A percentile compares a stretch with the other conserved stretches of the same genome.
Conservation (phyloP, 2,797 vertebrate species). For the Eulemur coronatus region DNA sequence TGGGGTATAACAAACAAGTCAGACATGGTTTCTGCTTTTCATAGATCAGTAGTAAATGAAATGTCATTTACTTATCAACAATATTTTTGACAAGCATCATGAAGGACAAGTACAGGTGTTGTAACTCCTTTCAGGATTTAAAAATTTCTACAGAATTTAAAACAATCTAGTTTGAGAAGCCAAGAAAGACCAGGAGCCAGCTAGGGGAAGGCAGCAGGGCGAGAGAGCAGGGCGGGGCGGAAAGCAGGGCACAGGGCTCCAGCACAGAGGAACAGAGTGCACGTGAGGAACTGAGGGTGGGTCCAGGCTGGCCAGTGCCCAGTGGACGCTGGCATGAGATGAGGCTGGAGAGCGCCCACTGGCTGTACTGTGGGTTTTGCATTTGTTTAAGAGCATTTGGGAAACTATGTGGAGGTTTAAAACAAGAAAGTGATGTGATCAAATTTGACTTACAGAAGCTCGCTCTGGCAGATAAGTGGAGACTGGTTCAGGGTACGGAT, state of each 20-base stretch:
- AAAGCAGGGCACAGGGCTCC: not conserved
- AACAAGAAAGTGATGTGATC: not conserved
- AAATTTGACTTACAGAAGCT: not conserved
- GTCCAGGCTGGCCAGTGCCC: too few relatives aligned
- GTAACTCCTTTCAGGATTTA: not conserved
- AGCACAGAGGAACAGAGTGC: too few relatives aligned
- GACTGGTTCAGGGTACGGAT: not conserved
- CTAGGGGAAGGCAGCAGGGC: not conserved
- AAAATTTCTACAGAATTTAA: not conserved
- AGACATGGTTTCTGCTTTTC: not conserved
- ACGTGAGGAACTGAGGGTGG: too few relatives aligned
- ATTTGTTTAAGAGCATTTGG: not conserved
- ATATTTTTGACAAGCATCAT: not conserved
- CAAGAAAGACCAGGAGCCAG: not conserved
- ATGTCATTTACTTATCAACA: not conserved
- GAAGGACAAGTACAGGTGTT: not conserved
- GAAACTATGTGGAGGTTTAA: not conserved
- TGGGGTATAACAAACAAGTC: not conserved
- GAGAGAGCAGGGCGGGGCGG: not conserved
- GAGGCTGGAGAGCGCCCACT: too few relatives aligned
- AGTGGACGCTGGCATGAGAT: rapidly evolving
- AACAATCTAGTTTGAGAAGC: not conserved
- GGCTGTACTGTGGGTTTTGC: not conserved
- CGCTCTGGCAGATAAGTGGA: not conserved
- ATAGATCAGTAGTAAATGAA: not conserved